A percentile compares a stretch with the other conserved stretches of the same genome.
Evolutionary conservation across 2,113 vertebrate species (phyloP).

Genomic region (Mastomys natalensis): DNA sequence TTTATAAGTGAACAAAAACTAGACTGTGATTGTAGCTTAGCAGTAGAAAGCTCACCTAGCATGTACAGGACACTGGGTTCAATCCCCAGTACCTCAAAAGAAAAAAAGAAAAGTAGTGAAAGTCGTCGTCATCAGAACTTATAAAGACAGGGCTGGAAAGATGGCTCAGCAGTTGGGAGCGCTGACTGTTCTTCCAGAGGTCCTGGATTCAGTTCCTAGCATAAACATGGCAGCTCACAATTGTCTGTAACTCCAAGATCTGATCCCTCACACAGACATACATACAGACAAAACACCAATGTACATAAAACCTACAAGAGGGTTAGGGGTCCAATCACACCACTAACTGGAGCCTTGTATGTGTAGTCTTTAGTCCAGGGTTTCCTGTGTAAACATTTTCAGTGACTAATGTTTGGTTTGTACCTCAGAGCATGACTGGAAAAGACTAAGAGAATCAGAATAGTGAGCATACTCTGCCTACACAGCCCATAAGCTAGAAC

Average conservation of each 20-base stretch:
- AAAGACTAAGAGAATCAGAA: not conserved
- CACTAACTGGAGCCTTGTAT: not conserved
- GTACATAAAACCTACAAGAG: not conserved
- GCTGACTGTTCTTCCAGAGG: too few species aligned
- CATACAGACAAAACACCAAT: too few species aligned
- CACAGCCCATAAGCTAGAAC: not conserved
- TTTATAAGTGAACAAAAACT: not conserved
- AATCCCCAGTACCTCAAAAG: too few species aligned
- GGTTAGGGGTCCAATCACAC: not conserved
- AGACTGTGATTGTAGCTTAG: not conserved
- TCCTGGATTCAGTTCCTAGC: too few species aligned
- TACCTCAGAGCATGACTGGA: not conserved
- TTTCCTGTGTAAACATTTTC: not conserved
- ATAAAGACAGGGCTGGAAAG: too few species aligned
- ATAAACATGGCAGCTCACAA: too few species aligned
- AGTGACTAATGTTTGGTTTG: not conserved
- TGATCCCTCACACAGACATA: too few species aligned
- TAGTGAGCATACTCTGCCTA: slow-evolving; percentile 1
- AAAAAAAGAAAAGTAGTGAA: not conserved
- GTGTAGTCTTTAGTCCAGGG: not conserved
- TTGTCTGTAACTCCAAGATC: too few species aligned
- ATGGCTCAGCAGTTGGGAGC: too few species aligned
- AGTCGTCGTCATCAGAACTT: not conserved
- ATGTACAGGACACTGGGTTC: not conserved
- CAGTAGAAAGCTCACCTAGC: not conserved